Base-by-base conservation (phyloP, 2,113 vertebrate species). In the Aptenodytes patagonicus region DNA sequence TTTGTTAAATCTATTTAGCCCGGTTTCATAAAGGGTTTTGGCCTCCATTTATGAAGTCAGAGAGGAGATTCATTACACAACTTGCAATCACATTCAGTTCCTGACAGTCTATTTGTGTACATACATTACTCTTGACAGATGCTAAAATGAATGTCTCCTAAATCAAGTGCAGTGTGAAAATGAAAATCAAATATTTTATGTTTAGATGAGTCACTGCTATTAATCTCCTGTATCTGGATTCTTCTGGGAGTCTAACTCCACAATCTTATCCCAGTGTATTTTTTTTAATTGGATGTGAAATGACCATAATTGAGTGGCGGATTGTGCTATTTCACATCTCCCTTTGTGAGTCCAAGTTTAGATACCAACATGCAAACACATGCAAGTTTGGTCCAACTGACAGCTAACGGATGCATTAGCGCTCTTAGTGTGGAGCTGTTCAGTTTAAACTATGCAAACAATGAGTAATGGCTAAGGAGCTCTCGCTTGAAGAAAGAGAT, bases 21-120 rank as follows among this genome's bases (percentile, higher is more conserved):
- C 0, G 2, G 16, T 4, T 71, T 46, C 65, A 10, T 7, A 14
- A 34, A 54, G 52, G 34, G 38, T 6, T 86, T 40, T 47, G 64
- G 60, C 17, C 60, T 47, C 55, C 24, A 4, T 55, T 66, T 76
- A 6, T 25, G 84, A 29, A 65, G 47, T 26, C 54, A 79, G 66
- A 49, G 64, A 51, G 65, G 51, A 83, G 71, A 86, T 49, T 89
- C 68, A 58, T 20, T 51, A 36, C 76, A 7, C 10, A 10, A 31
- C 66, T 7, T 13, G 76, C 90, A 83, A n/a, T 68, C 83, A 17
- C 61, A 34, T 29, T 25, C 83, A 68, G 80, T 7, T 80, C 72
- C 92, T 89, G 92, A 31, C 81, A 60, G 68, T 29, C 95, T 68
- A 11, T 89, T 79, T 93, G 90, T 73, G 90, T 76, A 61, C 62